Base-by-base conservation (phyloP, 2,113 vertebrate species). In the Pseudonaja textilis region DNA sequence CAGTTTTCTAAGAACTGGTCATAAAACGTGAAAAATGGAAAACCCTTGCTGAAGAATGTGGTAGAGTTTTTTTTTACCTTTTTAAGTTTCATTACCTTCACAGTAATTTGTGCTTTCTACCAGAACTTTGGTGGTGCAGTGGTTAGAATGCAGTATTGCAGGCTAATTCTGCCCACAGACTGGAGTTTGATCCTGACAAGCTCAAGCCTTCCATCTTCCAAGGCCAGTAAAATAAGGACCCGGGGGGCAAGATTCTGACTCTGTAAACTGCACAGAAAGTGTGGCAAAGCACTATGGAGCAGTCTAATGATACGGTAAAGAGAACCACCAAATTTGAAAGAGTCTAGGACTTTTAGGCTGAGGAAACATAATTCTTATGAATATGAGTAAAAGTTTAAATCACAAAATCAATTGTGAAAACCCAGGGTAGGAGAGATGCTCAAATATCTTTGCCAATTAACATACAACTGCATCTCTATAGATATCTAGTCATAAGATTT, bases 1-100 rank as follows among this genome's bases (percentile, higher is more conserved):
- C 34, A 12, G 34, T 93, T 92, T 90, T 59, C 55, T 85, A 85
- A 93, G 22, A 61, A 61, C 42, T 50, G 61, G 20, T 93, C 42
- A 34, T 74, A 86, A 22, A 89, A 52, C 29, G 54, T 34, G 42
- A 59, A 86, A 52, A 59, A 26, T 50, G 74, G 5, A 8, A 14
- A 74, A 39, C 5, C 47, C 42, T 89, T 57, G n/a, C 11, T 42
- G 81, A 52, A 89, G 90, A 85, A 10, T n/a, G 26, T 29, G 25
- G 25, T 61, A 61, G 59, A 57, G 56, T 42, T 42, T 29, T 26
- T 26, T 85, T 54, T 93, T 50, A 57, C 45, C 69, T 89, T 89
- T 81, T 69, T 92, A 20, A 57, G 52, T 42, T 85, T 26, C 26
- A 93, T 56, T 20, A 47, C 4, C 7, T 81, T 85, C 88, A 85